Evolutionary conservation across 2,113 vertebrate genomes (phyloP).

Genomic region (Coregonus clupeaformis): DNA sequence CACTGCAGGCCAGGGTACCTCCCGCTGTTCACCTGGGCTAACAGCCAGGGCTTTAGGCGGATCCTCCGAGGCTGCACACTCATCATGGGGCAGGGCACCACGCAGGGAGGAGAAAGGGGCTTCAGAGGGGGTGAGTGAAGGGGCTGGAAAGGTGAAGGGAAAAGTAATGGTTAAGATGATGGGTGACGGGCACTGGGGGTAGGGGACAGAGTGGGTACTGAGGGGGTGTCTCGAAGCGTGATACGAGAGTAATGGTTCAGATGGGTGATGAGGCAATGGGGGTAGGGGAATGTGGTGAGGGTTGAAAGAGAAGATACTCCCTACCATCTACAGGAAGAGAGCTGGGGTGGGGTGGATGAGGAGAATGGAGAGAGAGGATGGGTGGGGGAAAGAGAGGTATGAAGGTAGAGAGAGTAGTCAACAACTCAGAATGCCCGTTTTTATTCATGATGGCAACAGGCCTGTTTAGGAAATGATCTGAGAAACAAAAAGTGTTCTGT

Average conservation of each 20-base stretch:
- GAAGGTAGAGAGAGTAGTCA: neutral
- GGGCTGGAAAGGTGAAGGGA: neutral
- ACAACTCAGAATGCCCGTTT: neutral
- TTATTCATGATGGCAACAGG: neutral
- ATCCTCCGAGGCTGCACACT: constrained; percentile 79
- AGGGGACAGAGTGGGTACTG: no score
- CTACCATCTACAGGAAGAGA: neutral
- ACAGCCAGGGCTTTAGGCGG: constrained; percentile 88
- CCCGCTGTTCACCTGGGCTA: constrained; percentile 86
- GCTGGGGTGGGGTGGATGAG: neutral
- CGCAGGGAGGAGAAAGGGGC: neutral
- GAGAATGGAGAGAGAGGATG: neutral
- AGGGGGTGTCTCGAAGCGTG: no score
- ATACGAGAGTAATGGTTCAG: no score
- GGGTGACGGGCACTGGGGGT: neutral
- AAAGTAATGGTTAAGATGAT: no score
- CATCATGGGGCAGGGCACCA: constrained; percentile 61
- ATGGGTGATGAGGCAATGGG: neutral
- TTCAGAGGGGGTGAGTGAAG: neutral
- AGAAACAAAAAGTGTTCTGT: neutral
- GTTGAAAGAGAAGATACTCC: neutral
- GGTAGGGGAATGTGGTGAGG: neutral
- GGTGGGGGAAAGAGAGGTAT: neutral
- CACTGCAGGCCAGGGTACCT: constrained; percentile 85
- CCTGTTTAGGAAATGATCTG: neutral